A percentile compares a stretch with the other conserved stretches of the same genome.
Evolutionary conservation across 2,888 invertebrate species (phyloP).

Genomic region (Proisotoma minuta): DNA sequence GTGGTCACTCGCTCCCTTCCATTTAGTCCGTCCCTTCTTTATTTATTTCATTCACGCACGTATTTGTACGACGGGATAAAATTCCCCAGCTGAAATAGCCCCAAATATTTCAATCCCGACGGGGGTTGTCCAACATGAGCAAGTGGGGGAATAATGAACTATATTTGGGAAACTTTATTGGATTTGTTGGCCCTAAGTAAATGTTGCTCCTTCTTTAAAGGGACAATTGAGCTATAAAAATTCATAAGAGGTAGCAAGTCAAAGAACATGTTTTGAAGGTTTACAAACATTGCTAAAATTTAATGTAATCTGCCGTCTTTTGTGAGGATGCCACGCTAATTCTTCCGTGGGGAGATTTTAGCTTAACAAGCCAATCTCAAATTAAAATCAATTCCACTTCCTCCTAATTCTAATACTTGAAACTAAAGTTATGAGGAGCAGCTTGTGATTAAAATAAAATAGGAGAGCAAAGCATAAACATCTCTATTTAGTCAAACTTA

Average conservation of each 20-base stretch:
- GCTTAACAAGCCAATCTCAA: background rate
- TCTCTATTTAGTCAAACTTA: background rate
- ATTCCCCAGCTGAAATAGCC: background rate
- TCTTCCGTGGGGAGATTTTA: background rate
- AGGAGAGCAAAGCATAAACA: too few species aligned
- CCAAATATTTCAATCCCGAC: background rate
- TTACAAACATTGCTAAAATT: too few species aligned
- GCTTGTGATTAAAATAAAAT: background rate
- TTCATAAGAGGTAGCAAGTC: too few species aligned
- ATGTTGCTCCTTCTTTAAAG: too few species aligned
- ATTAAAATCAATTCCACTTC: background rate
- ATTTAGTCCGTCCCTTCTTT: background rate
- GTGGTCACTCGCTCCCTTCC: background rate
- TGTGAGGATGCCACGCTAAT: background rate
- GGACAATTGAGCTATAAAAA: too few species aligned
- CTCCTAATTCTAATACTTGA: too few species aligned
- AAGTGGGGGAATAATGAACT: background rate
- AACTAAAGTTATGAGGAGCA: background rate
- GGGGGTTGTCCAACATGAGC: background rate
- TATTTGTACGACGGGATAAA: background rate
- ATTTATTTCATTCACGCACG: background rate
- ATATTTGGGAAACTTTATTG: background rate
- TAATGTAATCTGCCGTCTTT: too few species aligned
- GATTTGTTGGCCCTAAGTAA: background rate
- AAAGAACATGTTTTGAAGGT: too few species aligned